A percentile compares a stretch with the other conserved stretches of the same genome.
Evolutionary conservation across 92 coral and sea anemone genomes (phyloP).

Genomic region (Bergia sp.): DNA sequence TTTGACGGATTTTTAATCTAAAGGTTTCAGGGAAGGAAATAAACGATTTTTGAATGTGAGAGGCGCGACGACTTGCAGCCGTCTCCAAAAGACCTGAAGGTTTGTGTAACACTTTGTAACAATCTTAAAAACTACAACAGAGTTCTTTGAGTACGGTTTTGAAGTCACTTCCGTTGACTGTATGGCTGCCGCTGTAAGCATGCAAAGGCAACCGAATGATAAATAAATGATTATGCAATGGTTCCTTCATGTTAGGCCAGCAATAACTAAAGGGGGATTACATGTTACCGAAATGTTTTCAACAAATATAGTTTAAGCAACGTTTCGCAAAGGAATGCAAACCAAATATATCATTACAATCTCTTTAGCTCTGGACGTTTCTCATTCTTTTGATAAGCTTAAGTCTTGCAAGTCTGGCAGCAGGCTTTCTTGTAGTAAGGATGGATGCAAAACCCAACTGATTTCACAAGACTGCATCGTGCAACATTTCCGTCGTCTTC

Average conservation of each 20-base stretch:
- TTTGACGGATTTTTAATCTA: too few species aligned
- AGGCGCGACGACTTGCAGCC: too few species aligned
- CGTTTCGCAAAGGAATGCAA: not conserved
- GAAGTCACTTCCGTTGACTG: too few species aligned
- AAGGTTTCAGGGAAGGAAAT: too few species aligned
- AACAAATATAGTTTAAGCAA: not conserved
- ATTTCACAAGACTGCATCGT: conserved; percentile 53
- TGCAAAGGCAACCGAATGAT: not conserved
- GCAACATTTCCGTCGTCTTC: conserved; percentile 53
- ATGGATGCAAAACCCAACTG: conserved; percentile 54
- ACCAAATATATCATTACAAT: not conserved
- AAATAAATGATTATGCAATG: not conserved
- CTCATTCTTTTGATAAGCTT: not conserved
- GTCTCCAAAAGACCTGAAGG: too few species aligned
- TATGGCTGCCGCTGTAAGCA: not conserved
- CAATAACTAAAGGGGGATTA: not conserved
- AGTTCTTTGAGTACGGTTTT: too few species aligned
- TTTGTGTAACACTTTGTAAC: too few species aligned
- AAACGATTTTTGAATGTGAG: too few species aligned
- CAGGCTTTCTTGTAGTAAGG: conserved; percentile 73
- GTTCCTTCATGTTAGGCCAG: not conserved
- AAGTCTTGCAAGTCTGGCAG: conserved; percentile 67
- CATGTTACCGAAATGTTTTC: not conserved
- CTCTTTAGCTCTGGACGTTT: not conserved
- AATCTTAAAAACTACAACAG: too few species aligned